Conservation (phyloP, 2,113 vertebrate genomes). For the Corydoras sp. region DNA sequence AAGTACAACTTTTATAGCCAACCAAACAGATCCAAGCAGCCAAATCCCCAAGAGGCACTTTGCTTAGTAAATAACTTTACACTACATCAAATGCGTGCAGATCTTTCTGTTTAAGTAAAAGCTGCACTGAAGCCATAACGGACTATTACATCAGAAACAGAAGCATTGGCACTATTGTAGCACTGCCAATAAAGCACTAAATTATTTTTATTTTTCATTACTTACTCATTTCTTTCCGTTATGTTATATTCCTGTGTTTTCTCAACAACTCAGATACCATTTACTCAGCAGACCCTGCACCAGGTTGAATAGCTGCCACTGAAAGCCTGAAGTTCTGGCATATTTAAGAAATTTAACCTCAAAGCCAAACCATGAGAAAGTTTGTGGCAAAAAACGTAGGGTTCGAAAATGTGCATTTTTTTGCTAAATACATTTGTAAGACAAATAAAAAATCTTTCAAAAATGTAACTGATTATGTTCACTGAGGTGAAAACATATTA, state of each 20-base stretch:
- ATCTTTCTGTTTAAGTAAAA: too few relatives aligned
- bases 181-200: constrained; percentile 10
- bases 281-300: neutral
- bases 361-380: neutral
- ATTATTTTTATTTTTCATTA: constrained; percentile 7
- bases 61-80: neutral
- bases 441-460: too few relatives aligned
- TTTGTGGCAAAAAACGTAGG: neutral
- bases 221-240: constrained; percentile 23
- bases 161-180: constrained; percentile 16
- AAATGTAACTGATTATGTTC: too few relatives aligned
- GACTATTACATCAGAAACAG: constrained; percentile 17
- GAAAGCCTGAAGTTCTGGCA: neutral
- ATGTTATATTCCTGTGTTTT: neutral
- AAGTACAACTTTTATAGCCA: constrained; percentile 35
- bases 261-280: neutral
- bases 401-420: too few relatives aligned
- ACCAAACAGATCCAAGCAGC: constrained; percentile 16
- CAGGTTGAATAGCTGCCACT: neutral
- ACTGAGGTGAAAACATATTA: too few relatives aligned
- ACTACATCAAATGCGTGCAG: neutral
- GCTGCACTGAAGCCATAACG: too few relatives aligned
- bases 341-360: constrained; percentile 1
- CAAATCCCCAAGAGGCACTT: constrained; percentile 18
- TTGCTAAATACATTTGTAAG: too few relatives aligned